A percentile compares a stretch with the other conserved stretches of the same genome.
These are phyloP conservation scores for Rhagoletis zephyria DNA, from an alignment of 1,140 invertebrate species.

Conservation along the genomic window DNA sequence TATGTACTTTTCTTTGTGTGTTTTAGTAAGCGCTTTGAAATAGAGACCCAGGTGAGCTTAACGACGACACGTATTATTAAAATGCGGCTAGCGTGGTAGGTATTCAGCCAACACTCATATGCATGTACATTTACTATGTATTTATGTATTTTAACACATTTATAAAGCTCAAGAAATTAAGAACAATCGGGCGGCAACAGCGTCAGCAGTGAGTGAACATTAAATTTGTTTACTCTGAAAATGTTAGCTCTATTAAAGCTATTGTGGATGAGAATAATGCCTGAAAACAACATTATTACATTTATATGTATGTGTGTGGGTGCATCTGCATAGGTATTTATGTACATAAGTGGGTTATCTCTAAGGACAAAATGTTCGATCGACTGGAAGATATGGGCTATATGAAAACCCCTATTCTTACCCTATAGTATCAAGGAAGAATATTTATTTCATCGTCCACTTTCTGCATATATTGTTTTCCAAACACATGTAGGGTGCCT, in stretches of 20 bases:
- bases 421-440: neutral
- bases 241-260: slow-evolving; percentile 12
- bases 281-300: slow-evolving; percentile 9
- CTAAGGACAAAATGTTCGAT: neutral
- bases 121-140: neutral
- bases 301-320: neutral
- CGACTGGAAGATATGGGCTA: neutral
- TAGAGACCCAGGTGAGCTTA: slow-evolving; percentile 22
- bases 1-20: neutral
- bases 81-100: slow-evolving; percentile 4
- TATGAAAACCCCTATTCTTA: neutral
- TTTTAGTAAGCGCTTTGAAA: neutral
- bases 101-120: neutral
- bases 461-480: neutral
- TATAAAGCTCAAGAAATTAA: slow-evolving; percentile 4
- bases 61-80: slow-evolving; percentile 31
- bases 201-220: neutral
- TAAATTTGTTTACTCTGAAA: slow-evolving; percentile 49
- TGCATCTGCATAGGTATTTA: too few relatives aligned
- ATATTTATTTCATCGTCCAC: neutral
- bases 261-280: neutral
- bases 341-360: slow-evolving; percentile 48
- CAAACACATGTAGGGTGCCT: neutral
- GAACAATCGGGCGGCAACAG: neutral
- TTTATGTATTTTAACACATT: neutral